Conservation (phyloP, 2,888 invertebrate genomes). For the Dasysyrphus albostriatus region DNA sequence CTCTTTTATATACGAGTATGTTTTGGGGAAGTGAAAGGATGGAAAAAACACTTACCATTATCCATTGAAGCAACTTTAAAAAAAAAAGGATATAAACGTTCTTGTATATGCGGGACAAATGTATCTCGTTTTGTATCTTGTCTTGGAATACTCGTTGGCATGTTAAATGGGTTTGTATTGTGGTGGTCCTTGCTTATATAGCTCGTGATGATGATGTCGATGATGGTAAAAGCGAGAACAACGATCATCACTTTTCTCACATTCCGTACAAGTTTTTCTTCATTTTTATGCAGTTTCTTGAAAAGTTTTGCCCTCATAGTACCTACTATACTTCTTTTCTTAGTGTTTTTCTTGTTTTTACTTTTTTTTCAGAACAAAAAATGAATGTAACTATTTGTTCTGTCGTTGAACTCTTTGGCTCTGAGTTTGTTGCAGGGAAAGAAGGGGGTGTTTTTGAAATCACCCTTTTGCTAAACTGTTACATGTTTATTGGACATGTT, state of each 20-base stretch:
- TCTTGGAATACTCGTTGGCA: conserved; percentile 9
- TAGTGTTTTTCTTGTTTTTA: neutral
- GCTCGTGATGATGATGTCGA: conserved; percentile 43
- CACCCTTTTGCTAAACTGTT: conserved; percentile 33
- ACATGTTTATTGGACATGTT: conserved; percentile 56
- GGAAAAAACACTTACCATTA: conserved; percentile 62
- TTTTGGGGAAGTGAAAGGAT: conserved; percentile 28
- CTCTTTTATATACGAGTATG: neutral
- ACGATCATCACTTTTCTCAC: conserved; percentile 66
- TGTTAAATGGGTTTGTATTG: conserved; percentile 32
- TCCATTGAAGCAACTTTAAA: conserved; percentile 55
- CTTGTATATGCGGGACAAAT: conserved; percentile 56
- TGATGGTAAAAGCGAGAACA: neutral
- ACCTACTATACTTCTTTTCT: conserved; percentile 19
- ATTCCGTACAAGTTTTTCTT: conserved; percentile 45
- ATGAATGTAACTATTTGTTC: conserved; percentile 42
- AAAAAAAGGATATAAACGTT: conserved; percentile 56
- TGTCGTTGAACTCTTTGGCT: conserved; percentile 32
- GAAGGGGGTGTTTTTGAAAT: neutral
- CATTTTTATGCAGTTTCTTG: conserved; percentile 62
- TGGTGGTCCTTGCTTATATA: conserved; percentile 14
- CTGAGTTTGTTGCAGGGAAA: neutral
- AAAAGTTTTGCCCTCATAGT: conserved; percentile 58
- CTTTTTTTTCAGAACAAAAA: neutral
- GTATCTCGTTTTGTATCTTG: conserved; percentile 15